These are phyloP conservation scores for Zenarchopterus dispar DNA, from an alignment of 2,797 vertebrate genomes.

Conservation along the genomic window DNA sequence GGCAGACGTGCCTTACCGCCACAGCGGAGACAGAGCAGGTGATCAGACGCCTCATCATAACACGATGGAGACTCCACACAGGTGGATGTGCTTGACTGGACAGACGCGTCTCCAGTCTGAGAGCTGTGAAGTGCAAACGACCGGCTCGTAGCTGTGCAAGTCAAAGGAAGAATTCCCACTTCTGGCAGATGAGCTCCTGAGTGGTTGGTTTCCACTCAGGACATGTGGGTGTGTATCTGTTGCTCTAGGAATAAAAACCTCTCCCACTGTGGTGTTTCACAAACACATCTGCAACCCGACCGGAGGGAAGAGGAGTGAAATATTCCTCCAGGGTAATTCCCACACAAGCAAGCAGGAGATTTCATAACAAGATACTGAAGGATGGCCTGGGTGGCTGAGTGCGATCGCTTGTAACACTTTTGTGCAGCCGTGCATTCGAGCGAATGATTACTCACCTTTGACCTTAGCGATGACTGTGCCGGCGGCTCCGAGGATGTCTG, in stretches of 20 bases:
- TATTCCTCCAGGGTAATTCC: slow-evolving; percentile 20
- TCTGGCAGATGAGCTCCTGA: slow-evolving; percentile 39
- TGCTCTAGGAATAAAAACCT: slow-evolving; percentile 43
- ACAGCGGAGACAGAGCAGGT: slow-evolving; percentile 42
- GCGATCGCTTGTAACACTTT: slow-evolving; percentile 17
- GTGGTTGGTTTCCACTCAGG: slow-evolving; percentile 38
- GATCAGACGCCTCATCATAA: slow-evolving; percentile 28
- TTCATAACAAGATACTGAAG: slow-evolving; percentile 13
- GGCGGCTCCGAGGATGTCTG: slow-evolving; percentile 92
- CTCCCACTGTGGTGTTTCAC: slow-evolving; percentile 27
- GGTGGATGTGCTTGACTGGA: slow-evolving; percentile 18
- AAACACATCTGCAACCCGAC: slow-evolving; percentile 36
- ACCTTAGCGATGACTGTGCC: slow-evolving; percentile 94
- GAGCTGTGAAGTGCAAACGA: slow-evolving; percentile 62
- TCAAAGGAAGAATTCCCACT: slow-evolving; percentile 50
- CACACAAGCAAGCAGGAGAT: slow-evolving; percentile 15
- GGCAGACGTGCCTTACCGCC: slow-evolving; percentile 29
- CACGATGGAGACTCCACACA: slow-evolving; percentile 21
- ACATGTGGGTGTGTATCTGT: slow-evolving; percentile 24
- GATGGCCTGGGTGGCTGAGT: slow-evolving; percentile 1
- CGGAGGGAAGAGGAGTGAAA: slow-evolving; percentile 29
- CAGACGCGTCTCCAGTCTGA: slow-evolving; percentile 20
- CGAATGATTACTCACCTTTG: slow-evolving; percentile 86
- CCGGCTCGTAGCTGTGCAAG: slow-evolving; percentile 33
- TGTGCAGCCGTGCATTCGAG: slow-evolving; percentile 3